Evolutionary conservation across 2,888 invertebrate species (phyloP).

Genomic region (Acrobasis suavella): DNA sequence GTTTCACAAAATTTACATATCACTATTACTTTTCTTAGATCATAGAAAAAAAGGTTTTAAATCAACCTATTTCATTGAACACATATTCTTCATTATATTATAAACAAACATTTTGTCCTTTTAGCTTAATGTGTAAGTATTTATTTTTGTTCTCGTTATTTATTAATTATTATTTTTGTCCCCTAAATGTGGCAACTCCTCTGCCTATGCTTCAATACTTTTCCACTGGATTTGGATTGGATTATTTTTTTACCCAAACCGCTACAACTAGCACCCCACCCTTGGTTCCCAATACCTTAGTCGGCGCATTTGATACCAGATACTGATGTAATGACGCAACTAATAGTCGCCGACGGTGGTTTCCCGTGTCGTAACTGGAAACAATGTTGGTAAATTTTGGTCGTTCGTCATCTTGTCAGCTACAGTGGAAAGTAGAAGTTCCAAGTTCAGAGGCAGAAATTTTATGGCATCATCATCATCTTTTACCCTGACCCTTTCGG

Average conservation of each 20-base stretch:
- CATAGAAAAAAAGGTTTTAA: too few species aligned
- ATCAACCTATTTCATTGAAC: too few species aligned
- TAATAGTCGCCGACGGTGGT: slow-evolving; percentile 24
- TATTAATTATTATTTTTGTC: too few species aligned
- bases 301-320: slow-evolving; percentile 30
- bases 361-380: slow-evolving; percentile 24
- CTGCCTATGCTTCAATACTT: not conserved
- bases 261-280: slow-evolving; percentile 2
- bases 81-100: too few species aligned
- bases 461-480: not conserved
- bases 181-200: not conserved
- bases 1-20: too few species aligned
- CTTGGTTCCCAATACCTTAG: slow-evolving; percentile 7
- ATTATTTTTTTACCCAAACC: not conserved
- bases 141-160: too few species aligned
- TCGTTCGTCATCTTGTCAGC: slow-evolving; percentile 8
- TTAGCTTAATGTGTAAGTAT: too few species aligned
- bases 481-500: too few species aligned
- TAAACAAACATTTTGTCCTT: too few species aligned
- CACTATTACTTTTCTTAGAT: too few species aligned
- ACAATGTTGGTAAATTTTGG: slow-evolving; percentile 15
- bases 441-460: not conserved
- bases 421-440: not conserved
- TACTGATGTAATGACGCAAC: slow-evolving; percentile 31
- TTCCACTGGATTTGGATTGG: too few species aligned